Evolutionary conservation across 2,888 invertebrate species (phyloP).

Genomic region (Gymnosoma rotundatum): DNA sequence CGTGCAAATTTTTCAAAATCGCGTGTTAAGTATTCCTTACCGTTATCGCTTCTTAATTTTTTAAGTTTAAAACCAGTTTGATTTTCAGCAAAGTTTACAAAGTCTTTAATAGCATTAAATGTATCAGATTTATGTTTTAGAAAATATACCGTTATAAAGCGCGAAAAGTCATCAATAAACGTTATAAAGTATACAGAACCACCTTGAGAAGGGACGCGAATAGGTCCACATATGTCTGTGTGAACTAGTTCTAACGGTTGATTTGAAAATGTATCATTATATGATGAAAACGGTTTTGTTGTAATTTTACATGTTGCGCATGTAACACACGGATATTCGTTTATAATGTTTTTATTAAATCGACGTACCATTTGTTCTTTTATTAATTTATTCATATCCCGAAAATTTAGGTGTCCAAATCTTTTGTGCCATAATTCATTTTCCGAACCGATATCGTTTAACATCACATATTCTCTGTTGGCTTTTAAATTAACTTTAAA

Average conservation of each 20-base stretch:
- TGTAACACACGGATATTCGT: conserved; percentile 16
- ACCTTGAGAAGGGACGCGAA: conserved; percentile 47
- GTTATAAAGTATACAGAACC: conserved; percentile 48
- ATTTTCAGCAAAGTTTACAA: conserved; percentile 28
- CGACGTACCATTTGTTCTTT: conserved; percentile 33
- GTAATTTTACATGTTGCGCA: conserved; percentile 42
- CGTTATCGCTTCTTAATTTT: conserved; percentile 56
- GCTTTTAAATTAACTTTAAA: conserved; percentile 34
- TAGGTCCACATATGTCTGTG: conserved; percentile 50
- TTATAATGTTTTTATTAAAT: conserved; percentile 8
- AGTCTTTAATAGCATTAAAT: conserved; percentile 27
- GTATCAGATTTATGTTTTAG: conserved; percentile 50
- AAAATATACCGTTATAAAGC: conserved; percentile 35
- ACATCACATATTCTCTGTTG: conserved; percentile 10
- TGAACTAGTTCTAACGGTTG: conserved; percentile 30
- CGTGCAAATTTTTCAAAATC: conserved; percentile 61
- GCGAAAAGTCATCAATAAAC: conserved; percentile 55
- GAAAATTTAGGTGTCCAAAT: conserved; percentile 57
- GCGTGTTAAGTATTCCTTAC: conserved; percentile 34
- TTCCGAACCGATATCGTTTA: conserved; percentile 13
- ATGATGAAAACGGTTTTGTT: conserved; percentile 11
- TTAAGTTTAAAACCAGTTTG: conserved; percentile 50
- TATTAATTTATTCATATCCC: conserved; percentile 36
- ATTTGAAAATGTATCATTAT: conserved; percentile 2
- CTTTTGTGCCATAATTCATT: conserved; percentile 53